Conservation (phyloP, 2,888 invertebrate genomes). For the Agrotis puta region DNA sequence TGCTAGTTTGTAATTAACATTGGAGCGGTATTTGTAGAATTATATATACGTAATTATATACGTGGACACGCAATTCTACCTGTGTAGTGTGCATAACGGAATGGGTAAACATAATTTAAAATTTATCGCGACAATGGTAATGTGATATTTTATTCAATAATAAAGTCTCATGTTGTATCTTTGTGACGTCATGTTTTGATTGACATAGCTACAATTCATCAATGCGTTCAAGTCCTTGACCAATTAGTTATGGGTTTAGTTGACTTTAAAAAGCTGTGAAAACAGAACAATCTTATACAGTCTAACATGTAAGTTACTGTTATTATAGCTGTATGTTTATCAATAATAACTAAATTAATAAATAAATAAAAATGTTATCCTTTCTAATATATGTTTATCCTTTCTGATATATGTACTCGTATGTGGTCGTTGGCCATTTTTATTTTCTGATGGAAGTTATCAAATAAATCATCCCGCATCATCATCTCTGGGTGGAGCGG, state of each 20-base stretch:
- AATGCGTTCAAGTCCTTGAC: background rate
- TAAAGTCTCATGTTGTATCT: background rate
- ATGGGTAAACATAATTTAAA: conserved; percentile 28
- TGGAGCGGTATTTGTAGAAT: conserved; percentile 49
- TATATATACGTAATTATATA: conserved; percentile 22
- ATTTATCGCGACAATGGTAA: conserved; percentile 22
- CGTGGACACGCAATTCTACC: conserved; percentile 22
- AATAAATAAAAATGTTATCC: too few species aligned
- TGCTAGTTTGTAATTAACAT: conserved; percentile 59
- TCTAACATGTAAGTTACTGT: too few species aligned
- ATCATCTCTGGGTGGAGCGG: too few species aligned
- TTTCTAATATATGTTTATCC: too few species aligned
- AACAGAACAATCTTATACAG: background rate
- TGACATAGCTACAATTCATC: too few species aligned
- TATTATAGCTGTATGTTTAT: too few species aligned
- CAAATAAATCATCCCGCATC: too few species aligned
- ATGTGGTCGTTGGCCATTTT: too few species aligned
- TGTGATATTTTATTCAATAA: conserved; percentile 38
- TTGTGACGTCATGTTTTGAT: conserved; percentile 6
- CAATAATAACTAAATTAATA: too few species aligned
- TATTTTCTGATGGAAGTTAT: too few species aligned
- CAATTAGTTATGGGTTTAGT: background rate
- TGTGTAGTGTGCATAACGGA: conserved; percentile 24
- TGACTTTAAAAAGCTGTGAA: background rate
- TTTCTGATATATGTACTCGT: too few species aligned